Evolutionary conservation across 1,140 invertebrate species (phyloP).

Genomic region (Drosophila simulans): DNA sequence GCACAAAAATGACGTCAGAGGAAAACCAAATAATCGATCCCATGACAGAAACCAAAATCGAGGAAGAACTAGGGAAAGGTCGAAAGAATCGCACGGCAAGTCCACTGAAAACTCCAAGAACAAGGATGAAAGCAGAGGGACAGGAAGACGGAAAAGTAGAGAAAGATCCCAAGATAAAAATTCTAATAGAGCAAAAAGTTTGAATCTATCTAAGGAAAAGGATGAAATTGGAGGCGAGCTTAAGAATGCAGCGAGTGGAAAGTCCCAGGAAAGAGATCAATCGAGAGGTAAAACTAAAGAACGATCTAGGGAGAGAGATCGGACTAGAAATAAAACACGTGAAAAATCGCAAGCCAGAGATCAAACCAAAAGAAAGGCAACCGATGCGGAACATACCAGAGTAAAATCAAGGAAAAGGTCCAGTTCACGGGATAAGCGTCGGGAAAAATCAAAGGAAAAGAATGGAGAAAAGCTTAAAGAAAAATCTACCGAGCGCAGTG

Average conservation of each 20-base stretch:
- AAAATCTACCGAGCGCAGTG: neutral
- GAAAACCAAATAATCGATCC: neutral
- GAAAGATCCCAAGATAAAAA: neutral
- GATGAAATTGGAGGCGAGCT: neutral
- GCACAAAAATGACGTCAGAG: neutral
- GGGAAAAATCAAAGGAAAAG: neutral
- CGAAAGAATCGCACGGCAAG: neutral
- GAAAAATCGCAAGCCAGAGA: constrained; percentile 1
- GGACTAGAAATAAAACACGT: neutral
- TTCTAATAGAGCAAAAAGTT: neutral
- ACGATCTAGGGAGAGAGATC: neutral
- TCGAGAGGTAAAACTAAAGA: neutral
- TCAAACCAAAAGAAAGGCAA: neutral
- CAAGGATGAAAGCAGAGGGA: neutral
- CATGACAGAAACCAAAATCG: neutral
- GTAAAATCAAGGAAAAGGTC: constrained; percentile 2
- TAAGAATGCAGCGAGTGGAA: neutral
- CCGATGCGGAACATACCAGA: neutral
- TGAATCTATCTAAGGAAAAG: neutral
- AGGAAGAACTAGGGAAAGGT: constrained; percentile 6
- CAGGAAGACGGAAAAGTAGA: neutral
- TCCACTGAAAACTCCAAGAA: neutral
- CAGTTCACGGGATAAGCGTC: constrained; percentile 3
- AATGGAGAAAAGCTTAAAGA: neutral
- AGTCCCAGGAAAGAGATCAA: neutral